These are phyloP conservation scores for Aporophyla lueneburgensis DNA, from an alignment of 2,888 invertebrate genomes.

Conservation along the genomic window DNA sequence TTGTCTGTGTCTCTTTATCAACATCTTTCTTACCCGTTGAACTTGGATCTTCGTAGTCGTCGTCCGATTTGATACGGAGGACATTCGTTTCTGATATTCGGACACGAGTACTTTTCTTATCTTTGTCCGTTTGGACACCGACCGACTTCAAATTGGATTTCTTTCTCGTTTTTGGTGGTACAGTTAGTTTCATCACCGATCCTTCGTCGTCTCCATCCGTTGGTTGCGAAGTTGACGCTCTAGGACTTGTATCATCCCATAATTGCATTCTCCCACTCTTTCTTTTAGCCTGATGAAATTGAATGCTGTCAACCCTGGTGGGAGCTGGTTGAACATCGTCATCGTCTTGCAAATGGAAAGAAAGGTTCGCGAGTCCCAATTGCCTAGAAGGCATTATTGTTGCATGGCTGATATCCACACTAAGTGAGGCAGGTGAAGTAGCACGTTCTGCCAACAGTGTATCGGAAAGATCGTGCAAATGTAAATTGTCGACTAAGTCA, in stretches of 20 bases:
- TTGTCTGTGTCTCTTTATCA: slow-evolving; percentile 71
- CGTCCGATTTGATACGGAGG: slow-evolving; percentile 8
- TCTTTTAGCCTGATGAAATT: slow-evolving; percentile 2
- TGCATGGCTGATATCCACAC: background rate
- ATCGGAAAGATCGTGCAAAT: slow-evolving; percentile 26
- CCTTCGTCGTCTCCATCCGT: background rate
- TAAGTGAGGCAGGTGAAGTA: background rate
- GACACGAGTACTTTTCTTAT: slow-evolving; percentile 62
- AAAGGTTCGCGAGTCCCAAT: slow-evolving; percentile 19
- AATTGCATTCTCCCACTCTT: background rate
- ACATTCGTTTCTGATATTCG: slow-evolving; percentile 66
- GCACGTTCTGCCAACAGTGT: background rate
- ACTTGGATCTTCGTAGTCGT: background rate
- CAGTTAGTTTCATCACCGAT: slow-evolving; percentile 30
- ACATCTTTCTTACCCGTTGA: background rate
- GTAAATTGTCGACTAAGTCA: slow-evolving; percentile 72
- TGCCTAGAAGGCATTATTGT: slow-evolving; percentile 17
- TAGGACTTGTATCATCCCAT: background rate
- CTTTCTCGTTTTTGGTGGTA: slow-evolving; percentile 49
- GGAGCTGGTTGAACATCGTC: background rate
- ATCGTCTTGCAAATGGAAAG: background rate
- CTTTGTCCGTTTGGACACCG: slow-evolving; percentile 72
- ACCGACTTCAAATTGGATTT: slow-evolving; percentile 75
- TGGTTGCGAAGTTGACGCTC: slow-evolving; percentile 38
- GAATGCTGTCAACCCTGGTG: slow-evolving; percentile 30